These are phyloP conservation scores for Cyanoderma ruficeps DNA, from an alignment of 2,113 vertebrate species.

Conservation along the genomic window DNA sequence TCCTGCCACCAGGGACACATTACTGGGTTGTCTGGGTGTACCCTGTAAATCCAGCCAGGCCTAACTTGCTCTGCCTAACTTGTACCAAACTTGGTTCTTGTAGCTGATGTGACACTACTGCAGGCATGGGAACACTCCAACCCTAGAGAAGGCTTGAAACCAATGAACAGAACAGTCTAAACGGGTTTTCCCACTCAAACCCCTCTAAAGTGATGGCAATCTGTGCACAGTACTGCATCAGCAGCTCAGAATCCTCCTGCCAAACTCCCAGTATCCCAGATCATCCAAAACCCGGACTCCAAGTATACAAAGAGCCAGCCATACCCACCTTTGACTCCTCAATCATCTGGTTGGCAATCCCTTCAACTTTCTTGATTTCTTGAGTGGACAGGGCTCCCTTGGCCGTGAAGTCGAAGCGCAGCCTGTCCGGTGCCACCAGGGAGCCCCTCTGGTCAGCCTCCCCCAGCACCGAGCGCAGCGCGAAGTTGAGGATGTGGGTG, in stretches of 20 bases:
- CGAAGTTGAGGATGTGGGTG: constrained; percentile 96
- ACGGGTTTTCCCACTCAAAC: neutral
- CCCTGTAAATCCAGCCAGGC: neutral
- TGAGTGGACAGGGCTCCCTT: constrained; percentile 90
- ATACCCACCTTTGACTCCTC: constrained; percentile 84
- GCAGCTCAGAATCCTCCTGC: neutral
- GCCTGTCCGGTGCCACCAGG: constrained; percentile 89
- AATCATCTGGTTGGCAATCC: constrained; percentile 85
- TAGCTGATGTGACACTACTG: neutral
- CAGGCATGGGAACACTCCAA: neutral
- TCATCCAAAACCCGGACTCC: neutral
- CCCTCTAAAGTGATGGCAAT: neutral
- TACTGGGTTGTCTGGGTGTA: neutral
- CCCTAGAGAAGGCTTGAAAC: neutral
- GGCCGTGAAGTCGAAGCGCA: constrained; percentile 96
- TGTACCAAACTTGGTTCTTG: neutral
- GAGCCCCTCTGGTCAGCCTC: constrained; percentile 96
- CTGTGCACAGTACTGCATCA: neutral
- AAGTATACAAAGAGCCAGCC: rapidly evolving
- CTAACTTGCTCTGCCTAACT: neutral
- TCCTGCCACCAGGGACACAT: rapidly evolving
- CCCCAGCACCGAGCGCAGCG: constrained; percentile 88
- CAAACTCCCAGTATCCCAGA: neutral
- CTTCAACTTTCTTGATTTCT: constrained; percentile 86
- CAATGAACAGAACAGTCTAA: neutral